A percentile compares a stretch with the other conserved stretches of the same genome.
phyloP scores from a whole-genome alignment of 2,113 vertebrate genomes.

The Sorex araneus region DNA sequence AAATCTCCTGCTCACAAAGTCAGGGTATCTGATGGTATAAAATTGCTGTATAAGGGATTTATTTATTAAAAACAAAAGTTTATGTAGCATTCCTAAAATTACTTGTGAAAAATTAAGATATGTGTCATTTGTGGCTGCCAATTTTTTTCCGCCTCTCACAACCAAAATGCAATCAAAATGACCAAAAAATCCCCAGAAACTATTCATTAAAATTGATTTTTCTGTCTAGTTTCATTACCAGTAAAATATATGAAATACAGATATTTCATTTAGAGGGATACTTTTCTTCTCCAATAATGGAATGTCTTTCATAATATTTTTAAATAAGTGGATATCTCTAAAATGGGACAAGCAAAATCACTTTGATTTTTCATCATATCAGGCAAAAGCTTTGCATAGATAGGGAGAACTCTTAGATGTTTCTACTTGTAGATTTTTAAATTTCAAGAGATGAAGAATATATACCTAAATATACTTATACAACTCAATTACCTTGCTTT shows the following conservation, averaged over 20 bases:
- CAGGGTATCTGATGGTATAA: constrained; percentile 2
- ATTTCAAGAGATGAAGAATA: neutral
- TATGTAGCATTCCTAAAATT: constrained; percentile 67
- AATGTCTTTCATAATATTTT: neutral
- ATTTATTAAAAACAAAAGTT: constrained; percentile 64
- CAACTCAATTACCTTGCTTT: neutral
- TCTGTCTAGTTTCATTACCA: constrained; percentile 41
- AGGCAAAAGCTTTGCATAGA: neutral
- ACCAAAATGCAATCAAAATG: constrained; percentile 15
- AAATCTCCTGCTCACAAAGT: constrained; percentile 26
- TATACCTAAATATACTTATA: neutral
- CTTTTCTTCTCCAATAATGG: constrained; percentile 28
- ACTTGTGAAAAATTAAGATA: constrained; percentile 70
- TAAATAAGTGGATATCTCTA: constrained; percentile 10
- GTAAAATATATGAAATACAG: constrained; percentile 56
- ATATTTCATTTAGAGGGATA: constrained; percentile 40
- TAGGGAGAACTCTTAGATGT: neutral
- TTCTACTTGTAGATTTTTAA: constrained; percentile 16
- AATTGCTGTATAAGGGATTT: constrained; percentile 56
- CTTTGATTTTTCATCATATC: neutral
- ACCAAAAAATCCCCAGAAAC: constrained; percentile 66
- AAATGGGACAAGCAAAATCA: neutral
- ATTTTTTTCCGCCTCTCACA: constrained; percentile 49
- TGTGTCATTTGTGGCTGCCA: constrained; percentile 43
- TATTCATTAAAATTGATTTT: constrained; percentile 82